These are phyloP conservation scores for Cryptus armator DNA, from an alignment of 2,888 invertebrate species.

Conservation along the genomic window DNA sequence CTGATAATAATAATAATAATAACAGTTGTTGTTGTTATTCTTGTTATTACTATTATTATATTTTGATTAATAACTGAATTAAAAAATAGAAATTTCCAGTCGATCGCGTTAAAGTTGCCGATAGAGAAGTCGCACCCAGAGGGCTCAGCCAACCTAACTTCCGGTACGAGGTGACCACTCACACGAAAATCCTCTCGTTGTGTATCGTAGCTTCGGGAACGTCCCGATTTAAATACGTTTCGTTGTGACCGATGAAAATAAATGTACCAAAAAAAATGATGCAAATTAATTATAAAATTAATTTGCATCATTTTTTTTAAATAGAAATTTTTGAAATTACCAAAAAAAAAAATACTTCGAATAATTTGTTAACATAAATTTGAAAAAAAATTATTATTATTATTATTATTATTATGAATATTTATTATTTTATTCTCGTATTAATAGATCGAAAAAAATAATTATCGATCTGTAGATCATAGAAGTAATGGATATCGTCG, in stretches of 20 bases:
- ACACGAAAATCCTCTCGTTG: conserved; percentile 74
- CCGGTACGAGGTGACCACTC: conserved; percentile 76
- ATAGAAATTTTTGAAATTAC: no score
- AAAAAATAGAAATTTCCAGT: conserved; percentile 13
- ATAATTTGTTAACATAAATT: no score
- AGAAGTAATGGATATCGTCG: conserved; percentile 25
- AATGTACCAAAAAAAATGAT: no score
- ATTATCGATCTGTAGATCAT: neutral
- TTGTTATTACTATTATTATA: neutral
- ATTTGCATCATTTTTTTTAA: no score
- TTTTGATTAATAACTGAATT: neutral
- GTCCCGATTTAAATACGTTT: neutral
- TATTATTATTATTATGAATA: no score
- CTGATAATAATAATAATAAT: neutral
- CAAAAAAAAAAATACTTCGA: no score
- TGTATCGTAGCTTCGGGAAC: neutral
- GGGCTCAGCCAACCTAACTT: conserved; percentile 73
- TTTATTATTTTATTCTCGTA: no score
- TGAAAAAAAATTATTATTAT: no score
- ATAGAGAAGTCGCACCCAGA: conserved; percentile 75
- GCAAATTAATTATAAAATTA: no score
- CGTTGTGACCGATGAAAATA: no score
- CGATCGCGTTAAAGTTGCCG: conserved; percentile 59
- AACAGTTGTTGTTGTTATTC: neutral
- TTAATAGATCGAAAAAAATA: no score